These are phyloP conservation scores for Lates calcarifer DNA, from an alignment of 2,113 vertebrate genomes.

Conservation along the genomic window DNA sequence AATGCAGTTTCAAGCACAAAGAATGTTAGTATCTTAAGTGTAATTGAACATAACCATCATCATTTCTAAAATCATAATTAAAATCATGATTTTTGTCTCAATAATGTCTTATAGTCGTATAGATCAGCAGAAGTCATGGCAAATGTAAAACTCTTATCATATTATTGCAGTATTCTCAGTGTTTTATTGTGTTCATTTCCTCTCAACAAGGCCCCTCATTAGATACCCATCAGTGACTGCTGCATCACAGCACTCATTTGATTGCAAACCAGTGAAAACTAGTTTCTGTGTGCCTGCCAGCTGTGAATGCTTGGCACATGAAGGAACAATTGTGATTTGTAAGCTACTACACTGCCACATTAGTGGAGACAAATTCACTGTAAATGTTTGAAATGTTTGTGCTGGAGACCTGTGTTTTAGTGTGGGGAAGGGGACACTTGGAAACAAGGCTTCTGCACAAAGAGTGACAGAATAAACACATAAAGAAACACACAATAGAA, in stretches of 20 bases:
- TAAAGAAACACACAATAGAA: neutral
- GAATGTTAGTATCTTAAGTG: neutral
- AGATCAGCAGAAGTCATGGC: conserved; percentile 9
- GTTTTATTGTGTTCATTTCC: conserved; percentile 36
- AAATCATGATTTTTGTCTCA: neutral
- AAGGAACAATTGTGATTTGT: neutral
- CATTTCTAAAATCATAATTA: neutral
- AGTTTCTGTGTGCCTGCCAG: conserved; percentile 26
- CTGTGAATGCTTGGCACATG: conserved; percentile 22
- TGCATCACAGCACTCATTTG: conserved; percentile 14
- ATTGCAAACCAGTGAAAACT: conserved; percentile 47
- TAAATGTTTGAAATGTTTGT: neutral
- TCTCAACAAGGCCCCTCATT: conserved; percentile 8
- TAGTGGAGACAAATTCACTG: neutral
- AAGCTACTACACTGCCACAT: neutral
- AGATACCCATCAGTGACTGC: conserved; percentile 19
- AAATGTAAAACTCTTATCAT: neutral
- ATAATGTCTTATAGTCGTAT: neutral
- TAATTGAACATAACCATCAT: neutral
- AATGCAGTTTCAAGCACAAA: neutral
- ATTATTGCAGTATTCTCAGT: neutral
- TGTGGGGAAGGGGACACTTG: too few species aligned
- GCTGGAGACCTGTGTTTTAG: neutral
- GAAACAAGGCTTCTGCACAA: neutral
- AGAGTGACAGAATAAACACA: neutral